phyloP scores from a whole-genome alignment of 2,888 invertebrate species.

The Hedychridium roseum region DNA sequence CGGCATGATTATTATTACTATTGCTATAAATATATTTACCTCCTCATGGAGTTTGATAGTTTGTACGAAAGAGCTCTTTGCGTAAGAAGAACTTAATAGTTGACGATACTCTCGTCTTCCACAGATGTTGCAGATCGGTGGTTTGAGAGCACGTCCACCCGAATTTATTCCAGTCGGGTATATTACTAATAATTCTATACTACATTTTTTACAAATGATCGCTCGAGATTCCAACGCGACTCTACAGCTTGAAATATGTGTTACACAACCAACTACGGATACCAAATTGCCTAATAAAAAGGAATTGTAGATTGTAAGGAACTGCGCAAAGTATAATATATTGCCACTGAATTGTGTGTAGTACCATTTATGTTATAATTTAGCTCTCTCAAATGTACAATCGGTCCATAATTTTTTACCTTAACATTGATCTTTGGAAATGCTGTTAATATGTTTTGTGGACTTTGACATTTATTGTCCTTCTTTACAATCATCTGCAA shows the following conservation, averaged over 20 bases:
- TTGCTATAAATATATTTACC: background rate
- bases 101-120: conserved; percentile 71
- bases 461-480: background rate
- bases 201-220: conserved; percentile 76
- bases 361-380: conserved; percentile 76
- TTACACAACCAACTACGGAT: conserved; percentile 82
- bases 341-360: conserved; percentile 28
- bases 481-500: too few relatives aligned
- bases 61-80: conserved; percentile 79
- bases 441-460: conserved; percentile 43
- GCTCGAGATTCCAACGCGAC: conserved; percentile 77
- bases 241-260: conserved; percentile 76
- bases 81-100: conserved; percentile 71
- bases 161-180: conserved; percentile 68
- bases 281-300: conserved; percentile 71
- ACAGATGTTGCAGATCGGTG: conserved; percentile 66
- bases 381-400: conserved; percentile 71
- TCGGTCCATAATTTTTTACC: conserved; percentile 70
- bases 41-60: conserved; percentile 78
- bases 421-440: conserved; percentile 66
- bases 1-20: too few relatives aligned
- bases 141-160: too few relatives aligned
- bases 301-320: background rate
- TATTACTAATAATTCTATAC: conserved; percentile 52
- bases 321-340: conserved; percentile 2